Conservation (phyloP, 92 coral and sea anemone species). For the Phymanthus crucifer region DNA sequence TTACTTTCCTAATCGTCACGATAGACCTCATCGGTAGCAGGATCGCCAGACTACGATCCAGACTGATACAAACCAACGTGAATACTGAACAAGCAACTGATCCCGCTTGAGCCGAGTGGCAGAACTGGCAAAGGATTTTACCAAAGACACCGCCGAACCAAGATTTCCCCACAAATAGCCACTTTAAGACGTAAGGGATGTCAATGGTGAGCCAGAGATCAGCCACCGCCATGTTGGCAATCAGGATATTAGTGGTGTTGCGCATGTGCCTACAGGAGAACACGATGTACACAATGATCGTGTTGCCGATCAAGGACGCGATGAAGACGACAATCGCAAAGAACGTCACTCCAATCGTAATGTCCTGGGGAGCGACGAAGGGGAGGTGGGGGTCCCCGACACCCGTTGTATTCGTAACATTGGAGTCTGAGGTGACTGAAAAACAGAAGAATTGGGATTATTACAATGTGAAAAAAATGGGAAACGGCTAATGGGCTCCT, state of each 20-base stretch:
- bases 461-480: no score
- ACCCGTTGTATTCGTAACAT: conserved; percentile 25
- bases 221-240: conserved; percentile 76
- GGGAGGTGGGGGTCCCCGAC: not conserved
- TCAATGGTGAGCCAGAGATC: conserved; percentile 69
- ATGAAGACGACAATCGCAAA: conserved; percentile 52
- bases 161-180: conserved; percentile 32
- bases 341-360: conserved; percentile 59
- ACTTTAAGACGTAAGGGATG: conserved; percentile 64
- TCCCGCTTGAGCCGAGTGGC: conserved; percentile 69
- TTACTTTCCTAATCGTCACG: conserved; percentile 52
- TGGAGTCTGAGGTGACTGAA: conserved; percentile 9
- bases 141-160: conserved; percentile 79
- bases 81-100: conserved; percentile 64
- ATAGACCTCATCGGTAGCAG: conserved; percentile 60
- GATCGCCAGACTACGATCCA: conserved; percentile 62
- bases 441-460: not conserved
- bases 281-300: conserved; percentile 64
- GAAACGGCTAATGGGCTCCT: no score
- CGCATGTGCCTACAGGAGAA: conserved; percentile 67
- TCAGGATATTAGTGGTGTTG: conserved; percentile 65
- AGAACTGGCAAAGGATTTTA: conserved; percentile 51
- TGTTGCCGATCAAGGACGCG: conserved; percentile 57
- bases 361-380: conserved; percentile 21
- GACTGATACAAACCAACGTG: conserved; percentile 63